Evolutionary conservation across 1,140 invertebrate genomes (phyloP), one percentile per base, ranked within the genome.

Genomic region (Monomorium pharaonis): DNA sequence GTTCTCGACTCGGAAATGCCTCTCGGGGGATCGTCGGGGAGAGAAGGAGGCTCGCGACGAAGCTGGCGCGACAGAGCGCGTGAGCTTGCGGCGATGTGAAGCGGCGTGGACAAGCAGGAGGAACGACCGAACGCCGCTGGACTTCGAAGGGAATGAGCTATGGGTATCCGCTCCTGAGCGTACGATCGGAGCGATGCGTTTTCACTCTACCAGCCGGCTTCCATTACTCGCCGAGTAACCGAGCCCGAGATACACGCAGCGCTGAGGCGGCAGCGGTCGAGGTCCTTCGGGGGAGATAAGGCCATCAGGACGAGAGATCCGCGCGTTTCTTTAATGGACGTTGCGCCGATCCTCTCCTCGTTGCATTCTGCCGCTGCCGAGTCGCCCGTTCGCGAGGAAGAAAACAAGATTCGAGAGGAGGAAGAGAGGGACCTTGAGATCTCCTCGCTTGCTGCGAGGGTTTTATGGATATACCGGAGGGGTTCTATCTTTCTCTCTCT

Each of bases 241-340:
- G 37, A 44, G n/a, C 54, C 18, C 67, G 7, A 37, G 37, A 37
- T 10, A n/a, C 16, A 74, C 37, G 37, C n/a, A 7, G 37, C 4
- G 4, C 37, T 37, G 7, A 54, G 18, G 33, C 21, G 47, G 21
- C 56, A 72, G n/a, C 33, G 37, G 37, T 80, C 67, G 78, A 69
- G 51, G 65, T 81, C 51, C 24, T 77, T 33, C 65, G 42, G 44
- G 49, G 21, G n/a, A 37, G 81, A 67, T 78, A 85, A 67, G 78
- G 49, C 51, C 12, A n/a, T n/a, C n/a, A 44, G 24, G 54, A 56
- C 27, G 27, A 47, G 83, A 83, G 30, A 67, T 74, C 62, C 56
- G 63, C 24, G 54, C n/a, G 76, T 54, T n/a, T 65, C 76, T 60
- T 89, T 89, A 86, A 89, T 89, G 84, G 84, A 85, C 75, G 84